Percentiles rank a stretch among this genome's conserved stretches.
These are phyloP conservation scores for Neotoma lepida DNA, from an alignment of 2,113 vertebrate species.

Conservation along the genomic window DNA sequence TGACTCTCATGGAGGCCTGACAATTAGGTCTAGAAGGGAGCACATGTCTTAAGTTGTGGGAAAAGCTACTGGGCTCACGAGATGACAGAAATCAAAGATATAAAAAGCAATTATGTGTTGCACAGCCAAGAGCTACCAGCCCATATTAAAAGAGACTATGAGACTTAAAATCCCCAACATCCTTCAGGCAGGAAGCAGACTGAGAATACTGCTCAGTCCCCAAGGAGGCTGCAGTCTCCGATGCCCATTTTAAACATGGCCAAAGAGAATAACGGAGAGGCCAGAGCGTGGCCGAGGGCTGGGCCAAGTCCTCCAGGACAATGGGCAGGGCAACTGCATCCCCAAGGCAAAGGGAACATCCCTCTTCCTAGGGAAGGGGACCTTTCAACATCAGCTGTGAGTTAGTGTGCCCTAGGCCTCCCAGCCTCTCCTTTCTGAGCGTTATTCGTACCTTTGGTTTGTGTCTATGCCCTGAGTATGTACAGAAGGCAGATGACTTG, in stretches of 20 bases:
- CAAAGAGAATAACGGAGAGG: conserved; percentile 54
- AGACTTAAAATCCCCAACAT: conserved; percentile 48
- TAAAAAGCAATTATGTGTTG: conserved; percentile 44
- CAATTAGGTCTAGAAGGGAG: conserved; percentile 56
- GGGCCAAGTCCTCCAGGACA: neutral
- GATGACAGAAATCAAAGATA: conserved; percentile 57
- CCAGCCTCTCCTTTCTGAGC: neutral
- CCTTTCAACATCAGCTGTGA: neutral
- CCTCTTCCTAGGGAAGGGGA: neutral
- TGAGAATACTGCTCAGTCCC: neutral
- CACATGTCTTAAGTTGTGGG: conserved; percentile 3
- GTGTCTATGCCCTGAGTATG: neutral
- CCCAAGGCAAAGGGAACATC: neutral
- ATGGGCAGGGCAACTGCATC: neutral
- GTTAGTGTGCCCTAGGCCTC: neutral
- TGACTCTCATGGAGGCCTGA: conserved; percentile 19
- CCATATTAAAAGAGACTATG: conserved; percentile 50
- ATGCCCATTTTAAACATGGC: neutral
- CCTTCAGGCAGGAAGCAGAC: conserved; percentile 38
- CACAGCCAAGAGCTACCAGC: conserved; percentile 19
- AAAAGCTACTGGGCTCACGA: neutral
- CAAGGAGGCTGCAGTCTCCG: neutral
- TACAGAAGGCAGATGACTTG: neutral
- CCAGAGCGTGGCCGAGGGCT: neutral
- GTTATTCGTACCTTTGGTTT: neutral